Conservation (phyloP, 2,888 invertebrate species). For the Panopea generosa region DNA sequence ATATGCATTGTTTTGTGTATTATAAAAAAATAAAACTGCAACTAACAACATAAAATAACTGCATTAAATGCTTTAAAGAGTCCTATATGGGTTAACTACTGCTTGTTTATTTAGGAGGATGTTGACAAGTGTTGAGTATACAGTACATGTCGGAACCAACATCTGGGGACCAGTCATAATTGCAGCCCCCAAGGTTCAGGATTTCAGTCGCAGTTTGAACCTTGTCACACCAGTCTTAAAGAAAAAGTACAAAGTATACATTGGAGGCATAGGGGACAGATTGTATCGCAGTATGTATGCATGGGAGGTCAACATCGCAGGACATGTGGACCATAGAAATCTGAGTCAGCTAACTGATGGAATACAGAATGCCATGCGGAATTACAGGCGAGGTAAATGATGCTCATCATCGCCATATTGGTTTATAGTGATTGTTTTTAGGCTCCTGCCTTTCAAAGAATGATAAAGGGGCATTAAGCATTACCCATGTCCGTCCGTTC, state of each 20-base stretch:
- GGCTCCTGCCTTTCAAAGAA: no score
- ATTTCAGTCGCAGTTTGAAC: slow-evolving; percentile 19
- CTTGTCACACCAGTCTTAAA: slow-evolving; percentile 22
- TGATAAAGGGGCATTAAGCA: no score
- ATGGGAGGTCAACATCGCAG: slow-evolving; percentile 48
- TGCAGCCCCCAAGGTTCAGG: slow-evolving; percentile 25
- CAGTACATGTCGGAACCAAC: slow-evolving; percentile 44
- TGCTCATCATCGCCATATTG: no score
- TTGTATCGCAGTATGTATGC: slow-evolving; percentile 29
- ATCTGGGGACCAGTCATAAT: slow-evolving; percentile 48
- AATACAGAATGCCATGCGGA: no score
- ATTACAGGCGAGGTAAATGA: no score
- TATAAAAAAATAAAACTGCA: no score
- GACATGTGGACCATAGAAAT: slow-evolving; percentile 35
- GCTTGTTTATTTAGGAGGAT: slow-evolving; percentile 44
- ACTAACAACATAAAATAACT: no score
- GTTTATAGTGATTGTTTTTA: no score
- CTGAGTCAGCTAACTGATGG: not conserved
- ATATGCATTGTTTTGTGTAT: no score
- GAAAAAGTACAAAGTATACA: slow-evolving; percentile 30
- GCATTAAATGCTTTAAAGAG: no score
- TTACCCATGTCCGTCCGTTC: no score
- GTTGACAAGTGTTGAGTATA: slow-evolving; percentile 61
- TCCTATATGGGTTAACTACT: no score
- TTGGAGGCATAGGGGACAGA: slow-evolving; percentile 13